Percentiles rank a stretch among this genome's conserved stretches.
These are phyloP conservation scores for Umimayanthus chanpuru DNA, from an alignment of 92 coral and sea anemone species.

Conservation along the genomic window DNA sequence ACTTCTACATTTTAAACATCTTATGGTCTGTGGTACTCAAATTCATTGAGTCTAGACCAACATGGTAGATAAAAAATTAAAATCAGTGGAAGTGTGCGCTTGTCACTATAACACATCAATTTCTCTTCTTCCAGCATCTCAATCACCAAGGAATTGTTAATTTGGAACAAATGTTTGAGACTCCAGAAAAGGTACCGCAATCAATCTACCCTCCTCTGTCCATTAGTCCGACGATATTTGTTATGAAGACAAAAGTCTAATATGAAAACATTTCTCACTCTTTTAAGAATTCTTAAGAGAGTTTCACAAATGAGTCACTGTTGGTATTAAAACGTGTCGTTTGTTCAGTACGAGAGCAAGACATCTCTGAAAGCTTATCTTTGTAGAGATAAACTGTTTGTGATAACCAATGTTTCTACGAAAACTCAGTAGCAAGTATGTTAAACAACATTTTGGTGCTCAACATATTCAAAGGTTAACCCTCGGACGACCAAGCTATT, in stretches of 20 bases:
- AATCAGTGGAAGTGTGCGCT: not conserved
- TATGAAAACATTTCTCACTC: too few relatives aligned
- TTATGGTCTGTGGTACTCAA: too few relatives aligned
- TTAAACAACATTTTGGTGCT: not conserved
- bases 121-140: conserved; percentile 70
- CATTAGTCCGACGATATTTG: not conserved
- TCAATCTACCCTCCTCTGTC: not conserved
- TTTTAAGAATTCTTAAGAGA: too few relatives aligned
- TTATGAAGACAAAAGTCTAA: not conserved
- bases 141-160: conserved; percentile 95
- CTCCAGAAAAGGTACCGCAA: conserved; percentile 83
- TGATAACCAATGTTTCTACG: too few relatives aligned
- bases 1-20: too few relatives aligned
- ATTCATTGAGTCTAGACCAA: too few relatives aligned
- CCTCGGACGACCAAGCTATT: too few relatives aligned
- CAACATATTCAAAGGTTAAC: not conserved
- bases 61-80: too few relatives aligned
- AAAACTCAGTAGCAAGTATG: not conserved
- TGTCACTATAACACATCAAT: not conserved
- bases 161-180: conserved; percentile 95
- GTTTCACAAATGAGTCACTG: too few relatives aligned
- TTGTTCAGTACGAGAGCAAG: too few relatives aligned
- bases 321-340: too few relatives aligned
- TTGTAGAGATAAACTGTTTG: not conserved
- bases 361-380: too few relatives aligned